Evolutionary conservation across 2,888 invertebrate species (phyloP), one percentile per base, ranked within the genome.

Genomic region (Amiota communis): DNA sequence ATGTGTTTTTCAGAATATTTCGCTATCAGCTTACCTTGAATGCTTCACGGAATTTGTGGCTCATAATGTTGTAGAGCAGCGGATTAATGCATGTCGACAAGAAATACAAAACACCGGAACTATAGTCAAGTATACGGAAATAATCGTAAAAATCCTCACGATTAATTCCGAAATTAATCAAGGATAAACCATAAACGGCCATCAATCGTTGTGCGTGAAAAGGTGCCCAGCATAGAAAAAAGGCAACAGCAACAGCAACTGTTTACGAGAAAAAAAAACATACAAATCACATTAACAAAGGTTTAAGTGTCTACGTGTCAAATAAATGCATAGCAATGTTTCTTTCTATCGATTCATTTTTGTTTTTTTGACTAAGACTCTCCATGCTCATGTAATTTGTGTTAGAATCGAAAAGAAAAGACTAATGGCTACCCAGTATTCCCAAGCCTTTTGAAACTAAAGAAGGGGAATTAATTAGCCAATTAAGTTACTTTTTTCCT

Each of bases 171-270:
- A 64, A 20, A 64, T 64, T 64, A 64, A 64, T 64, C 17, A 81
- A 82, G 36, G 82, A 80, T 49, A 87, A 85, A 88, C 92, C 94
- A 83, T 96, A 95, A 74, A 95, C 93, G 0, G 96, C 96, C 87
- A 97, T 91, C 59, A 98, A 91, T 72, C 98, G 91, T 89, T 98
- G 98, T 2, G 96, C 95, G 90, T 98, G 97, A 89, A 97, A 98
- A 0, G 98, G 98, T 3, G 95, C 95, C 95, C 95, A 96, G 88
- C 96, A 97, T 75, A 96, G 92, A 90, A 95, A 95, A 88, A 92
- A 92, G 2, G 96, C 95, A 84, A 96, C 93, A 73, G 96, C 96
- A 74, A 97, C 94, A 70, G 96, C 96, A 89, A 97, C 97, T 92
- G 93, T 79, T 90, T 88, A 73, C 15, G n/a, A 20, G 20, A 15